Base-by-base conservation (phyloP, 2,113 vertebrate genomes). In the Lichenostomus cassidix region DNA sequence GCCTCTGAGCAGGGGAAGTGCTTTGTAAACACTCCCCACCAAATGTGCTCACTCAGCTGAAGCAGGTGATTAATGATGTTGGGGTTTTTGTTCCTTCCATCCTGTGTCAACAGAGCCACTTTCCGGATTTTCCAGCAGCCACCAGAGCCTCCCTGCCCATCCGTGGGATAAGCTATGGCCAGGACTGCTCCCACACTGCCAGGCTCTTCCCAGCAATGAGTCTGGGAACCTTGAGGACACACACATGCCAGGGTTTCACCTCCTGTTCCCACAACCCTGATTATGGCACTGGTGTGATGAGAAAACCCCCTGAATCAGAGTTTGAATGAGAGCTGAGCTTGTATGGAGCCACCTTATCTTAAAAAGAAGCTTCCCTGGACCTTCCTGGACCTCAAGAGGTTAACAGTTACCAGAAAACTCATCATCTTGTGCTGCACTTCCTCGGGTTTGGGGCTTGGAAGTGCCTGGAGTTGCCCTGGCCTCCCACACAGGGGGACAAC, bases 201-300 rank as follows among this genome's bases (percentile, higher is more conserved):
- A 8, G 23, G 20, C 31, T 69, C 18, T 89, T 94, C 81, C 53
- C 81, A 27, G 50, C 62, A 92, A 44, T 1, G 0, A 47, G 12
- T 31, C 7, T 3, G 3, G 44, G 83, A 39, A 8, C 1, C 37
- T 18, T 6, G 0, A 52, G 63, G 69, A 77, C 5, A 2, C 4
- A 1, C 7, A 9, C 0, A 0, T 2, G 47, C 37, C 28, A 13
- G 29, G 16, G 39, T 29, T 80, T 82, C 2, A 0, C 22, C 9
- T 83, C 35, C 35, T 11, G 5, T 6, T 74, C 53, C 18, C 4
- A 3, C 44, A 53, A 13, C 59, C 58, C 37, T 11, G 63, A 56
- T 2, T 11, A 1, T 0, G 0, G 62, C 7, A 9, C 31, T 0
- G 0, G 3, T 25, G 41, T 0, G 1, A 42, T 44, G 19, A 70